Conservation (phyloP, 2,888 invertebrate genomes). For the Hypercompe scribonia region DNA sequence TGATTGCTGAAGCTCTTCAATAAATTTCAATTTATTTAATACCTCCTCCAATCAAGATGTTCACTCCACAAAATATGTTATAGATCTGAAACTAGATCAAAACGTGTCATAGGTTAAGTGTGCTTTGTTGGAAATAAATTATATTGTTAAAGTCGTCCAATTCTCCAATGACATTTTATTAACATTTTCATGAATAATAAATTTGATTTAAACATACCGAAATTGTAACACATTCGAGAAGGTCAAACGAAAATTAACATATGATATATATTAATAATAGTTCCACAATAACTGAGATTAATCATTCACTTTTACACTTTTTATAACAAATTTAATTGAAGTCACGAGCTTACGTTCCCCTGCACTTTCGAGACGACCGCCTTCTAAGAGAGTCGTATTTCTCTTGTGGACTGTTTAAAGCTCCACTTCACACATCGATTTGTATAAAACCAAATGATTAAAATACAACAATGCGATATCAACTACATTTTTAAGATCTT, state of each 20-base stretch:
- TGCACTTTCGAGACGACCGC: constrained; percentile 70
- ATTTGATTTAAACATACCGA: constrained; percentile 77
- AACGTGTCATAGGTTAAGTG: constrained; percentile 66
- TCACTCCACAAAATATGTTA: constrained; percentile 70
- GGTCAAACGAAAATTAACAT: constrained; percentile 77
- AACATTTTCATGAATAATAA: constrained; percentile 81
- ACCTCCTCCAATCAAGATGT: constrained; percentile 58
- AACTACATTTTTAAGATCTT: constrained; percentile 64
- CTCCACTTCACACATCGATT: constrained; percentile 70
- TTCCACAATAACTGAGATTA: constrained; percentile 58
- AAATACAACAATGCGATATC: constrained; percentile 69
- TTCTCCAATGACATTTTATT: constrained; percentile 79
- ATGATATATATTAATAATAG: constrained; percentile 67
- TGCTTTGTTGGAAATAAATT: constrained; percentile 66
- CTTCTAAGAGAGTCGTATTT: constrained; percentile 73
- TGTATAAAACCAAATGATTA: constrained; percentile 75
- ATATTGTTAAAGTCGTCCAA: constrained; percentile 70
- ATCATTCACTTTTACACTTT: constrained; percentile 63
- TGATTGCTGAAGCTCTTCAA: constrained; percentile 45
- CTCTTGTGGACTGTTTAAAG: constrained; percentile 70
- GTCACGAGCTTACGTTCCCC: constrained; percentile 51
- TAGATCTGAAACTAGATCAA: constrained; percentile 80
- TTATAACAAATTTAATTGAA: constrained; percentile 53
- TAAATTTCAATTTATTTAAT: constrained; percentile 43
- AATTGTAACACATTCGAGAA: constrained; percentile 80